Base-by-base conservation (phyloP, 64 coral and sea anemone genomes). In the Dendronephthya gigantea region DNA sequence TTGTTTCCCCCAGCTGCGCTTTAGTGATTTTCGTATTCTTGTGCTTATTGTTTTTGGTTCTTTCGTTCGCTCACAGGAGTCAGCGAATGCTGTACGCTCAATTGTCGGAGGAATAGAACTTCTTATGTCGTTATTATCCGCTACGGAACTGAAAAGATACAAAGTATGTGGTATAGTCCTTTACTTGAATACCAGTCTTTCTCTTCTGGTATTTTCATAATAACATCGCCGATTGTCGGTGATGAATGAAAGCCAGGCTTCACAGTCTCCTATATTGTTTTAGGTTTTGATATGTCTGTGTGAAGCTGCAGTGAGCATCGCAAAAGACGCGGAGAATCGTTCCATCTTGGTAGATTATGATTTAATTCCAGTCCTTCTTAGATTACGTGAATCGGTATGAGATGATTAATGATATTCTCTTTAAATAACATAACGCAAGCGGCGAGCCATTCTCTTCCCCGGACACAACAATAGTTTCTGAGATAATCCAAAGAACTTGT, bases 301-400 rank as follows among this genome's bases (percentile, higher is more conserved):
- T 40, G 89, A 86, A 84, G 72, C 90, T 31, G 87, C 92, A 81
- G 90, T 85, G 30, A 97, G 90, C 34, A 93, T 97, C 49, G 94
- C 91, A 28, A 90, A 93, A 79, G 94, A 97, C 62, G 50, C 83
- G 23, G 94, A 97, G 36, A 97, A 97, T n/a, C 89, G 92, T 45
- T 97, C 94, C n/a, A 97, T 97, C 30, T 88, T 97, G 87, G 93
- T 91, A 14, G 94, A 97, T 41, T 97, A 97, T 84, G 94, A 91
- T 4, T 83, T 90, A 0, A 87, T 97, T 16, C 91, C 91, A 28
- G 85, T 93, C 19, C 84, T 97, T 10, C 83, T 93, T 19, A 70
- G 85, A 51, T 89, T 97, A 0, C 84, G 85, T 43, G 84, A 91
- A n/a, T 84, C 89, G 62, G 94, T 97, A 70, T 89, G 89, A 82